Base-by-base conservation (phyloP, 1,140 invertebrate species). In the Oncopodura yosiiana region DNA sequence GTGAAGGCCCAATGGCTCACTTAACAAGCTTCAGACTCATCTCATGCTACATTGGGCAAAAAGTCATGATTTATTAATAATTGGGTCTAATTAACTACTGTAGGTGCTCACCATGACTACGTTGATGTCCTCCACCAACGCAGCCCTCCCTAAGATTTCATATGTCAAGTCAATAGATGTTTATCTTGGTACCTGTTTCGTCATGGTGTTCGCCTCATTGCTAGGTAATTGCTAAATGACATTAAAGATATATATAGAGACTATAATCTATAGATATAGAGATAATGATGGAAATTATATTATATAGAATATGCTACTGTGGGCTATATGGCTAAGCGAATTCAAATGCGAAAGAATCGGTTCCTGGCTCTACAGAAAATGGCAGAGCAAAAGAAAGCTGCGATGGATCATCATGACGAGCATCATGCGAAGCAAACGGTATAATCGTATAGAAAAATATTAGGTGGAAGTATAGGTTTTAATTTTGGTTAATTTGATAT, bases 91-190 rank as follows among this genome's bases (percentile, higher is more conserved):
- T n/a, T n/a, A n/a, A n/a, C 30, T 34, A 9, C 30, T 34, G 8
- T n/a, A 51, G 49, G 49, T 95, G 73, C 81, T 96, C 73, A 95
- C 93, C 67, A 96, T 96, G 90, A 95, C 92, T 64, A 96, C 93
- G 60, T 83, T 96, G 64, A 94, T 96, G 86, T 95, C 93, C 62
- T 94, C 89, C 63, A 96, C 93, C 66, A 96, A 96, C 72, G 88
- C 92, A 64, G 88, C 91, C 61, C 79, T 97, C 69, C 93, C 93
- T 66, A 95, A 95, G 77, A 94, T 96, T 69, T 94, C 90, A 56
- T 96, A 95, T 77, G 88, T 96, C 72, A 95, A 95, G 73, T 93
- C 90, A 66, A 94, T 96, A 72, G 93, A 96, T 75, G 90, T 96
- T 61, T 96, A 94, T 75, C 75, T 96, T 71, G 91, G 92, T 65